Evolutionary conservation across 2,113 vertebrate genomes (phyloP).

Genomic region (Silurus glanis): DNA sequence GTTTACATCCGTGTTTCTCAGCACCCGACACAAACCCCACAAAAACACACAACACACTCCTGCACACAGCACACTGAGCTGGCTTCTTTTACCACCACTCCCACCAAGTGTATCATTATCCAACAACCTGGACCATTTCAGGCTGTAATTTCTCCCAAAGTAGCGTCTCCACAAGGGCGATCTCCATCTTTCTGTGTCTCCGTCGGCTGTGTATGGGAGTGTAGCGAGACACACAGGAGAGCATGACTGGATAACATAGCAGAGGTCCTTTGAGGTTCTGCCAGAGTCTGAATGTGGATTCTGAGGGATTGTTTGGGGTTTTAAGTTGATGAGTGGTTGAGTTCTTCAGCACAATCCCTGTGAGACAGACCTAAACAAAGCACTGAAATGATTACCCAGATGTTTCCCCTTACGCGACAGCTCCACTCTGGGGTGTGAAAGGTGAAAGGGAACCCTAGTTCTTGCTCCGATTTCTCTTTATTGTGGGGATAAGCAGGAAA

Average conservation of each 20-base stretch:
- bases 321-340: slow-evolving; percentile 33
- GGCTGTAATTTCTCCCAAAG: slow-evolving; percentile 66
- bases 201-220: slow-evolving; percentile 12
- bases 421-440: slow-evolving; percentile 56
- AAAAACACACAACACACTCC: slow-evolving; percentile 55
- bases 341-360: slow-evolving; percentile 42
- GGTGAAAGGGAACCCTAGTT: slow-evolving; percentile 53
- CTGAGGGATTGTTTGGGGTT: slow-evolving; percentile 43
- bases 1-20: slow-evolving; percentile 59
- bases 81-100: slow-evolving; percentile 54
- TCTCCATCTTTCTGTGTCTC: slow-evolving; percentile 57
- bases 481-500: slow-evolving; percentile 57
- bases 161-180: slow-evolving; percentile 56
- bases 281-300: slow-evolving; percentile 39
- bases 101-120: slow-evolving; percentile 65
- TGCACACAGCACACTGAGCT: slow-evolving; percentile 63
- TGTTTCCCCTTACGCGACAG: slow-evolving; percentile 66
- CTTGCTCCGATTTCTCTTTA: slow-evolving; percentile 53
- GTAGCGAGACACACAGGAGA: not conserved
- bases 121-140: slow-evolving; percentile 65
- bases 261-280: slow-evolving; percentile 31
- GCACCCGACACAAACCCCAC: slow-evolving; percentile 51
- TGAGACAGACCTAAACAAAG: slow-evolving; percentile 49
- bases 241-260: not conserved
- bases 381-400: slow-evolving; percentile 64